A percentile compares a stretch with the other conserved stretches of the same genome.
Evolutionary conservation across 2,113 vertebrate genomes (phyloP).

Genomic region (Megaleporinus macrocephalus): DNA sequence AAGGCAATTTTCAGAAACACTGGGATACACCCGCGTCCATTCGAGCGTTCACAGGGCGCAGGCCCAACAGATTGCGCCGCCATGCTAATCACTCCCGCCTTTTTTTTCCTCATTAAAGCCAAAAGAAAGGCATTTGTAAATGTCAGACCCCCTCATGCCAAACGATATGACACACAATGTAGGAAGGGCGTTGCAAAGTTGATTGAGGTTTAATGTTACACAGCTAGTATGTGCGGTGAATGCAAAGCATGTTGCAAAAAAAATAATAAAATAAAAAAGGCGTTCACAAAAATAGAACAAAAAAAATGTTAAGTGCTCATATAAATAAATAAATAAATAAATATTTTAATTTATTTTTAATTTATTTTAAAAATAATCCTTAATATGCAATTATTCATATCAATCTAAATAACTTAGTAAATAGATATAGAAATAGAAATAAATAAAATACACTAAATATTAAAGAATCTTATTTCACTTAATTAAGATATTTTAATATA

Average conservation of each 20-base stretch:
- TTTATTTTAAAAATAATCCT: no score
- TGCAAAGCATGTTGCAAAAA: background rate
- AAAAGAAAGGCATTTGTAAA: background rate
- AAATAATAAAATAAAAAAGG: no score
- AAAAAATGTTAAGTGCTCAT: background rate
- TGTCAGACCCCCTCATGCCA: slow-evolving; percentile 9
- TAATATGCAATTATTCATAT: no score
- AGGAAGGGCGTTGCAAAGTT: background rate
- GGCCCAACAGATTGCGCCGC: slow-evolving; percentile 14
- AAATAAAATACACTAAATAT: no score
- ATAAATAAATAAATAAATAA: no score
- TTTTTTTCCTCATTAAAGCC: slow-evolving; percentile 32
- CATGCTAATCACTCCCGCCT: slow-evolving; percentile 23
- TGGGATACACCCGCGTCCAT: slow-evolving; percentile 29
- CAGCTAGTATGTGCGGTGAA: background rate
- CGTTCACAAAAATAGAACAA: background rate
- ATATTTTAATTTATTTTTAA: no score
- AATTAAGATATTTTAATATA: no score
- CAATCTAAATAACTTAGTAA: no score
- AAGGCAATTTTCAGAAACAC: slow-evolving; percentile 50
- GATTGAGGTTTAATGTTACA: slow-evolving; percentile 10
- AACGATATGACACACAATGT: background rate
- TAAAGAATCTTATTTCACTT: no score
- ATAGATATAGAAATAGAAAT: no score
- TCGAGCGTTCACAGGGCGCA: slow-evolving; percentile 23